Evolutionary conservation across 2,888 invertebrate species (phyloP).

Genomic region (Gasteruption jaculator): DNA sequence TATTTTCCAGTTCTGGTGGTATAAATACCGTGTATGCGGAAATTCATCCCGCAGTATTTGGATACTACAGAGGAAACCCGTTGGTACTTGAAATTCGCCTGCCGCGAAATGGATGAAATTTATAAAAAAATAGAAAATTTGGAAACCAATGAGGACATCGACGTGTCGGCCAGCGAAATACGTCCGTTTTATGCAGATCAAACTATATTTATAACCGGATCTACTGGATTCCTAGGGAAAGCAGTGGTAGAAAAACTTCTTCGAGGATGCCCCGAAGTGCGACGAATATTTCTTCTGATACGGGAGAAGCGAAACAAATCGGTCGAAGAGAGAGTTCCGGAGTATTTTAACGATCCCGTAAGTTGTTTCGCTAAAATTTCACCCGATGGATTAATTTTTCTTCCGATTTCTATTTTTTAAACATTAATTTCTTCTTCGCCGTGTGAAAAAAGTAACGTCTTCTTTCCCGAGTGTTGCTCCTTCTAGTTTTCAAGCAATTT

Average conservation of each 20-base stretch:
- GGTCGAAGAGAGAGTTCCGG: conserved; percentile 15
- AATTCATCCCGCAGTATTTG: no score
- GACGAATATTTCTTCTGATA: conserved; percentile 17
- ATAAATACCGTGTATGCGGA: no score
- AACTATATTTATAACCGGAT: conserved; percentile 7
- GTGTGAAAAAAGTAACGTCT: not conserved
- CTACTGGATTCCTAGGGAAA: conserved; percentile 9
- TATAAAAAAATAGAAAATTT: no score
- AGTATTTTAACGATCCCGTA: conserved; percentile 15
- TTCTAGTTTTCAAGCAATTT: not conserved
- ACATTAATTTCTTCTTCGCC: not conserved
- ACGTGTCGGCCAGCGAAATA: no score
- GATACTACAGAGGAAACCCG: no score
- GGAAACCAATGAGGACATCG: conserved; percentile 18
- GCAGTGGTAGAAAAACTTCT: conserved; percentile 4
- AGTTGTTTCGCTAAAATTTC: not conserved
- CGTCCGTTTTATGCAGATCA: conserved; percentile 7
- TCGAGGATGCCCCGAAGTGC: conserved; percentile 1
- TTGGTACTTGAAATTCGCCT: no score
- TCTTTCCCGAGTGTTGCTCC: not conserved
- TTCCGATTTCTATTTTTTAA: not conserved
- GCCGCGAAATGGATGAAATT: no score
- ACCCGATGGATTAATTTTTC: not conserved
- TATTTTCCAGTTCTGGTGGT: no score
- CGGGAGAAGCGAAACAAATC: conserved; percentile 11